Evolutionary conservation across 2,113 vertebrate species (phyloP), one percentile per base, ranked within the genome.

Genomic region (Hippocampus barbouri): DNA sequence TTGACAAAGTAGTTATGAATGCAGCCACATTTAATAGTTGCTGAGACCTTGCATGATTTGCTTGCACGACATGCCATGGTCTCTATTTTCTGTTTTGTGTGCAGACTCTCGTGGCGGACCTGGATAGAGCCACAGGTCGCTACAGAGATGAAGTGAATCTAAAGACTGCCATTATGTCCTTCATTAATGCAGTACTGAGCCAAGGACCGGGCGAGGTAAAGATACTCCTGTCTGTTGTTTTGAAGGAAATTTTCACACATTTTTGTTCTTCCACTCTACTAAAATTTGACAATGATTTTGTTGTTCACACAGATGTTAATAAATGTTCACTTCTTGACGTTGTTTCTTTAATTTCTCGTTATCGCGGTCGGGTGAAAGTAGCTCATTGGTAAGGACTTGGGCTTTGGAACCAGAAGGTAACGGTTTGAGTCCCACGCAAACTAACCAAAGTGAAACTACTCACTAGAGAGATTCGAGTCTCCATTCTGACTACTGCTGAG

Each of bases 141-240:
- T 98, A 98, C 86, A 89, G 93, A 80, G 96, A 98, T 40, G 96
- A 98, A 86, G 96, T 98, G 8, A 96, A 94, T 77, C 92, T 98
- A 76, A 98, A 98, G 90, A 98, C 97, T 6, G 94, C 97, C 81
- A 95, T 97, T 78, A 98, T 98, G 96, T 96, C 94, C 78, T 97
- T 98, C 84, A 96, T 98, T 90, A 98, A 98, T 0, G 96, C 97
- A 12, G 92, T 97, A 69, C 93, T 98, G 64, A 98, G 95, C n/a
- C 93, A 96, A 64, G 96, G 97, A 53, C 93, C 94, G 9, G 97
- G 97, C 69, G 95, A 96, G 94, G 97, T 98, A 73, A 91, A 88
- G 27, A 21, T 15, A 20, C 3, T 68, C 18, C 34, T 8, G 5
- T 7, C 25, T 14, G 27, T 61, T 21, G 21, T 62, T 40, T 62